A percentile compares a stretch with the other conserved stretches of the same genome.
These are phyloP conservation scores for Chelonus formosanus DNA, from an alignment of 2,888 invertebrate genomes.

Conservation along the genomic window DNA sequence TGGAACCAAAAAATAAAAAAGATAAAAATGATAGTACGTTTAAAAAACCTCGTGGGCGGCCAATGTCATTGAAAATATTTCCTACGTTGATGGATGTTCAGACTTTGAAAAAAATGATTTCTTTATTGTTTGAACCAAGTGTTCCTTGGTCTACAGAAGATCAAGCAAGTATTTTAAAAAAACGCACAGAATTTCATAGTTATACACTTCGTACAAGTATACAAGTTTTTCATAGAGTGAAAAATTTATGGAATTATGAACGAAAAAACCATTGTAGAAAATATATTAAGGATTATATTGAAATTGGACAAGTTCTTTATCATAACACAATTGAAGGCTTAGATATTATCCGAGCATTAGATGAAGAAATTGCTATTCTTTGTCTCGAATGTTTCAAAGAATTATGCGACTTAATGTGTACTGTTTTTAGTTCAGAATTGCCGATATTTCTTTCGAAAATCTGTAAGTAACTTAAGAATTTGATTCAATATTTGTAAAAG, in stretches of 20 bases:
- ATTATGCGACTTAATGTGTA: slow-evolving; percentile 61
- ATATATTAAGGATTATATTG: slow-evolving; percentile 56
- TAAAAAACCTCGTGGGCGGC: slow-evolving; percentile 46
- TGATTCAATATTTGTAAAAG: too few relatives aligned
- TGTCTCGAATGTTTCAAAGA: slow-evolving; percentile 71
- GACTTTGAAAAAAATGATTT: slow-evolving; percentile 63
- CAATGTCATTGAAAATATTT: slow-evolving; percentile 60
- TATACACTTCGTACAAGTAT: slow-evolving; percentile 68
- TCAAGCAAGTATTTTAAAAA: slow-evolving; percentile 67
- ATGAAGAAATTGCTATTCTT: slow-evolving; percentile 67
- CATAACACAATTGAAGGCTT: slow-evolving; percentile 60
- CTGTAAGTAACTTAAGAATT: slow-evolving; percentile 60
- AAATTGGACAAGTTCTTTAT: slow-evolving; percentile 61
- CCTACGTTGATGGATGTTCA: slow-evolving; percentile 66
- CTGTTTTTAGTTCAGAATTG: slow-evolving; percentile 59
- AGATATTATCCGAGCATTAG: slow-evolving; percentile 69
- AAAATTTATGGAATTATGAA: slow-evolving; percentile 57
- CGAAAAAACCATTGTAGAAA: slow-evolving; percentile 49
- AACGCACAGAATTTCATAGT: slow-evolving; percentile 69
- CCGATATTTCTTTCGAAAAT: slow-evolving; percentile 62
- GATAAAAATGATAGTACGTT: slow-evolving; percentile 57
- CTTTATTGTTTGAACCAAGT: slow-evolving; percentile 65
- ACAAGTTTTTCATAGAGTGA: slow-evolving; percentile 62
- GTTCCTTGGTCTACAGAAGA: slow-evolving; percentile 68
- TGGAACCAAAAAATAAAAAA: slow-evolving; percentile 61